Evolutionary conservation across 1,140 invertebrate genomes (phyloP), one percentile per base, ranked within the genome.

Genomic region (Neodiprion virginianus): DNA sequence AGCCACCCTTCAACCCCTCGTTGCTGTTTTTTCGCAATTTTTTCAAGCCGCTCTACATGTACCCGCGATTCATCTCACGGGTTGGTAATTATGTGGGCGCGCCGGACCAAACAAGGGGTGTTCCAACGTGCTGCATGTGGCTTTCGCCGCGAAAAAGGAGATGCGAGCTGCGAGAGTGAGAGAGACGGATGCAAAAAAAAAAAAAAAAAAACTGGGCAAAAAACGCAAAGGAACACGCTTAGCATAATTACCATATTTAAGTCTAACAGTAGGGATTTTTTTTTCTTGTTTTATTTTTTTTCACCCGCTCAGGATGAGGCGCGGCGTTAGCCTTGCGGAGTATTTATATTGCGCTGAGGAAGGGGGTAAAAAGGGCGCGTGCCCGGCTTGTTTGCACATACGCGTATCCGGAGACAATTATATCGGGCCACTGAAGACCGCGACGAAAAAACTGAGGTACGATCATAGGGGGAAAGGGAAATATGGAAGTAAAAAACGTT

Each of bases 71-170:
- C 14, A 28, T 53, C 67, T 17, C 71, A 8, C 53, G 82, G 78
- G 79, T 73, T 81, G 83, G 83, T 86, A 86, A 86, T 86, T 86
- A 85, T 86, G 84, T 86, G 84, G 84, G 84, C 84, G 84, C 84
- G 84, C 79, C 81, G 83, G 81, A 85, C 83, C 84, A 85, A 86
- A 85, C 84, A 85, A 83, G 84, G 83, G 75, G 73, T 53, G 40
- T 12, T 14, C 17, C 14, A 23, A 12, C 21, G n/a, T 40, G 28
- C 28, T 40, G 28, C 28, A 65, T 47, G 17, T 17, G 49, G 47
- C 21, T 67, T 23, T 67, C 53, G 65, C 65, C 47, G 50, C 48
- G 67, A 69, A 67, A 72, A 66, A 74, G 68, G 23, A 74, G 67
- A 67, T 48, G 49, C 68, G 48, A 50, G 17, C 17, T 28, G 11